A percentile compares a stretch with the other conserved stretches of the same genome.
Evolutionary conservation across 2,113 vertebrate genomes (phyloP).

Genomic region (Corynorhinus townsendii): DNA sequence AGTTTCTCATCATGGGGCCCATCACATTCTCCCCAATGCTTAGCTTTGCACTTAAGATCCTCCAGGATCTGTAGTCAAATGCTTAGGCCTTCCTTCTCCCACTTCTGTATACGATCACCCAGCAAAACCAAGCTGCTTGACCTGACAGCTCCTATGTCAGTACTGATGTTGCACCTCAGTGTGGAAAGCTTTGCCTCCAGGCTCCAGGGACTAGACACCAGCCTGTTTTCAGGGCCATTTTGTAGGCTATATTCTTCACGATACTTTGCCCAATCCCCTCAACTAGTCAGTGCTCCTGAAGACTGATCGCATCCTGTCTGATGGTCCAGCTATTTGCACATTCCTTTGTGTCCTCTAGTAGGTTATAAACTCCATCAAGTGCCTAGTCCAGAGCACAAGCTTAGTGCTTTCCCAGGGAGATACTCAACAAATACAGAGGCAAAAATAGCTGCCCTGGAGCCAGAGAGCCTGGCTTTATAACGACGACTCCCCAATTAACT

Average conservation of each 20-base stretch:
- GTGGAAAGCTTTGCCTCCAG: neutral
- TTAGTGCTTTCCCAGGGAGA: neutral
- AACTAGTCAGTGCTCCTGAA: neutral
- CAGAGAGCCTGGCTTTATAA: neutral
- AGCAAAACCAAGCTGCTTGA: neutral
- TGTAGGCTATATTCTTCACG: neutral
- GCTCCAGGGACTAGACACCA: neutral
- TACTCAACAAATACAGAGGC: neutral
- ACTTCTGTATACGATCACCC: fast-evolving
- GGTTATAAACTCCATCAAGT: neutral
- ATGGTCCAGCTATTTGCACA: neutral
- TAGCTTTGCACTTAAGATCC: neutral
- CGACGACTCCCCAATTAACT: neutral
- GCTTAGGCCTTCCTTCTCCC: neutral
- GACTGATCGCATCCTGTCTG: neutral
- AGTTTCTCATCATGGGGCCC: neutral
- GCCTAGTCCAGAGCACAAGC: neutral
- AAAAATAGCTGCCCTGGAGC: neutral
- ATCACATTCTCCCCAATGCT: neutral
- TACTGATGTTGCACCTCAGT: neutral
- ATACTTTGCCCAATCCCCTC: neutral
- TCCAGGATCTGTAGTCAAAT: neutral
- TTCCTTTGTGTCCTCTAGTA: neutral
- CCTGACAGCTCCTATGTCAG: neutral
- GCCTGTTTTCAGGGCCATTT: neutral